These are phyloP conservation scores for Leuctra nigra DNA, from an alignment of 2,888 invertebrate genomes.

Conservation along the genomic window DNA sequence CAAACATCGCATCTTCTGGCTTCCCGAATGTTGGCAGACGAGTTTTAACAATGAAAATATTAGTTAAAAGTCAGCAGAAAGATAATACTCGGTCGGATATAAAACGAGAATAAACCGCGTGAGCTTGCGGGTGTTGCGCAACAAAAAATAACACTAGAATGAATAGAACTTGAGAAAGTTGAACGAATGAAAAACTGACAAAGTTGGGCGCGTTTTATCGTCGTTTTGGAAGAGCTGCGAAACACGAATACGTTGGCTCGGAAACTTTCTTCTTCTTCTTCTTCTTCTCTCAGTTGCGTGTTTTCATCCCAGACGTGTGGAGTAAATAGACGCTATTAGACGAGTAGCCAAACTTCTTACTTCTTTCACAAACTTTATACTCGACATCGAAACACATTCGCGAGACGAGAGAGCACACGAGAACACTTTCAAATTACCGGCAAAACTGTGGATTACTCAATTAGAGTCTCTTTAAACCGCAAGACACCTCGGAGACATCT, in stretches of 20 bases:
- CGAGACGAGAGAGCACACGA: too few relatives aligned
- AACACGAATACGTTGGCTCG: conserved; percentile 3
- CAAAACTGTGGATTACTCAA: not conserved
- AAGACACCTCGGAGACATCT: too few relatives aligned
- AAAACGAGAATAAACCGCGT: conserved; percentile 1
- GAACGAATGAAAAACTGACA: not conserved
- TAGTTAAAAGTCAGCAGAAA: conserved; percentile 1
- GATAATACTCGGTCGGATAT: not conserved
- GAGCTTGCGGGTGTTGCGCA: not conserved
- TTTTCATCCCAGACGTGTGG: not conserved
- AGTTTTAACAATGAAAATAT: conserved; percentile 3
- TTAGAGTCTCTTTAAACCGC: not conserved
- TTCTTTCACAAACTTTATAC: not conserved
- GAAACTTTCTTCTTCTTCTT: not conserved
- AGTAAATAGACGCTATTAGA: conserved; percentile 3
- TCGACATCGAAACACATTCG: conserved; percentile 3
- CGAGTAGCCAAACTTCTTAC: not conserved
- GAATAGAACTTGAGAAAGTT: not conserved
- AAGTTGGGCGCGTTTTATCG: conserved; percentile 3
- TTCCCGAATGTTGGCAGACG: too few relatives aligned
- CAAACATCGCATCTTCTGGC: not conserved
- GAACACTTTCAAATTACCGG: not conserved
- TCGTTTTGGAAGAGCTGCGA: not conserved
- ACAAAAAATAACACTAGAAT: not conserved
- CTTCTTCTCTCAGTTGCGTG: not conserved